Percentiles rank a stretch among this genome's conserved stretches.
These are phyloP conservation scores for Neotoxoptera formosana DNA, from an alignment of 1,140 invertebrate species.

Conservation along the genomic window DNA sequence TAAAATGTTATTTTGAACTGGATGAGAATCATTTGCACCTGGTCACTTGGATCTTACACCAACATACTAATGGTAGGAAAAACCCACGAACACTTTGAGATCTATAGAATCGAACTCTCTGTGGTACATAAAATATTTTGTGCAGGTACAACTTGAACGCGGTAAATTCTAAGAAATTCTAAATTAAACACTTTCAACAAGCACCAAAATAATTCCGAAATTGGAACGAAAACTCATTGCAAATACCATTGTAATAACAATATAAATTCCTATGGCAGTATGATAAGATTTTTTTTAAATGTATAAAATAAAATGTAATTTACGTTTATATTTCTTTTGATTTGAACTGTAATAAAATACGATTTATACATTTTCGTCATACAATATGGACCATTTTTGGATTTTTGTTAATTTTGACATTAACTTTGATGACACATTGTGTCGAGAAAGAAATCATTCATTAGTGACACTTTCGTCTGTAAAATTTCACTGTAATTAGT, in stretches of 20 bases:
- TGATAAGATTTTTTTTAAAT: background rate
- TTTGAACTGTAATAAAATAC: background rate
- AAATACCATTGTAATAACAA: background rate
- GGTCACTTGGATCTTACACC: background rate
- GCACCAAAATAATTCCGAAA: background rate
- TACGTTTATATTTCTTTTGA: background rate
- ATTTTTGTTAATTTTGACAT: background rate
- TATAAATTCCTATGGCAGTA: background rate
- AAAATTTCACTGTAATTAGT: background rate
- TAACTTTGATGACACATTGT: no score
- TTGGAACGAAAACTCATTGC: background rate
- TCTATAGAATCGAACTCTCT: background rate
- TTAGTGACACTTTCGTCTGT: background rate
- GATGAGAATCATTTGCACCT: background rate
- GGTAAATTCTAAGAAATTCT: background rate
- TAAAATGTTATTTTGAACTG: background rate
- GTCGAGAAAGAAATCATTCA: background rate
- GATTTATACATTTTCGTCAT: background rate
- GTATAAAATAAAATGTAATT: background rate
- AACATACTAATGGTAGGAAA: background rate
- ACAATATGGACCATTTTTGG: background rate
- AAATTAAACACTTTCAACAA: background rate
- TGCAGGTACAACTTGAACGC: background rate
- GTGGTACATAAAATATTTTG: background rate
- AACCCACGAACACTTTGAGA: background rate